Evolutionary conservation across 2,888 invertebrate genomes (phyloP), one percentile per base, ranked within the genome.

Genomic region (Ormyrus labotus): DNA sequence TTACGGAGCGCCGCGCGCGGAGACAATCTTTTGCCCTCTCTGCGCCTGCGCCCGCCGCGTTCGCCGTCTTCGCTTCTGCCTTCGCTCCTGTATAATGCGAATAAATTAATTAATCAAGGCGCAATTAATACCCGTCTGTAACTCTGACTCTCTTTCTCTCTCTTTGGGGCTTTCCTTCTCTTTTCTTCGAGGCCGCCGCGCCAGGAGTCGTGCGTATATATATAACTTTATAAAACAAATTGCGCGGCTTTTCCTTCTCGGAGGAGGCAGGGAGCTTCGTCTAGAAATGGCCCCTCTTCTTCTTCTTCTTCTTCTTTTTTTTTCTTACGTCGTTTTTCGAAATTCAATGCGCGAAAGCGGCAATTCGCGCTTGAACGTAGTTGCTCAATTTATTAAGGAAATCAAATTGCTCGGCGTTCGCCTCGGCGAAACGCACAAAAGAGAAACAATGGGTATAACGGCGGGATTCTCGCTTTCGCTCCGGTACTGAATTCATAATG

Each of bases 41-140:
- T 81, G 79, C 85, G 84, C 84, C 79, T 84, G 83, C 84, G 83
- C 83, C 50, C 58, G 82, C 64, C 78, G 75, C 78, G 80, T 64
- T 78, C 82, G 82, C 83, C 19, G 19, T 19, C 19, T 19, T 19
- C 19, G 19, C 83, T 83, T 70, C 83, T 78, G 74, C 64, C 81
- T 53, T 71, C 9, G 10, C 34, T n/a, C 55, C 6, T 61, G 60
- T 74, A 73, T 87, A 88, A 87, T 87, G 85, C 86, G 87, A 85
- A 86, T 86, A 88, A 88, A 88, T 88, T 88, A 88, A 88, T 88
- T 87, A 87, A 87, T 86, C 86, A 87, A 86, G 87, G 79, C 83
- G 87, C 86, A 88, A 87, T 88, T 88, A 87, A 88, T 87, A 87
- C 86, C 78, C 80, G 71, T 58, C 82, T 81, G 82, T 82, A 82